Conservation (phyloP, 2,888 invertebrate species). For the Lithophane socia region DNA sequence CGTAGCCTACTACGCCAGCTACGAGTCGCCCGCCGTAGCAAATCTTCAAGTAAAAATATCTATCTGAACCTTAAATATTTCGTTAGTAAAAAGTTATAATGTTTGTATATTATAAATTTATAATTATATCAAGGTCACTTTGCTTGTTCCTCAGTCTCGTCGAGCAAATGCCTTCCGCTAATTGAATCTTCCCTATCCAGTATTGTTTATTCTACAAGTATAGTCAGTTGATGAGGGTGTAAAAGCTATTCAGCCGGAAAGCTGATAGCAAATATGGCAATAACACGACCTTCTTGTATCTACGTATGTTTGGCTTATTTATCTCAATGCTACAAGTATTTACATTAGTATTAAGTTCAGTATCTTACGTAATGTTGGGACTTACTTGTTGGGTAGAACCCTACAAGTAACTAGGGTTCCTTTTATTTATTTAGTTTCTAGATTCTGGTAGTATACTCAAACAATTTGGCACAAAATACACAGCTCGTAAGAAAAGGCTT, state of each 20-base stretch:
- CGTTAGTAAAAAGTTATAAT: too few relatives aligned
- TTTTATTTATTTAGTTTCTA: constrained; percentile 11
- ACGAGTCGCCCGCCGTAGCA: not conserved
- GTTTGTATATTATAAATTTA: too few relatives aligned
- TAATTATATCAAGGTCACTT: not conserved
- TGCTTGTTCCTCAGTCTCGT: too few relatives aligned
- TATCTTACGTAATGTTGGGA: constrained; percentile 8
- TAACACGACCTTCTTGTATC: constrained; percentile 65
- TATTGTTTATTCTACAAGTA: constrained; percentile 29
- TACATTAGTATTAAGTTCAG: constrained; percentile 19
- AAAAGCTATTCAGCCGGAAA: constrained; percentile 73
- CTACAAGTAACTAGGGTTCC: not conserved
- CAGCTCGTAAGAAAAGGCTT: too few relatives aligned
- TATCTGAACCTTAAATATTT: not conserved
- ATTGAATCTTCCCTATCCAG: constrained; percentile 47
- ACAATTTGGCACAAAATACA: constrained; percentile 12
- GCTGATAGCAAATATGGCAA: constrained; percentile 76
- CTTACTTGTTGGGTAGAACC: not conserved
- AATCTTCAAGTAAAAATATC: not conserved
- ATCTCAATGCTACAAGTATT: constrained; percentile 39
- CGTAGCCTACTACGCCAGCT: not conserved
- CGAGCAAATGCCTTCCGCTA: not conserved
- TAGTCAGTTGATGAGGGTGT: constrained; percentile 73
- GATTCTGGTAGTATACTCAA: constrained; percentile 1
- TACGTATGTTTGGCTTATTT: constrained; percentile 50